Evolutionary conservation across 2,113 vertebrate genomes (phyloP), one percentile per base, ranked within the genome.

Genomic region (Panthera tigris): DNA sequence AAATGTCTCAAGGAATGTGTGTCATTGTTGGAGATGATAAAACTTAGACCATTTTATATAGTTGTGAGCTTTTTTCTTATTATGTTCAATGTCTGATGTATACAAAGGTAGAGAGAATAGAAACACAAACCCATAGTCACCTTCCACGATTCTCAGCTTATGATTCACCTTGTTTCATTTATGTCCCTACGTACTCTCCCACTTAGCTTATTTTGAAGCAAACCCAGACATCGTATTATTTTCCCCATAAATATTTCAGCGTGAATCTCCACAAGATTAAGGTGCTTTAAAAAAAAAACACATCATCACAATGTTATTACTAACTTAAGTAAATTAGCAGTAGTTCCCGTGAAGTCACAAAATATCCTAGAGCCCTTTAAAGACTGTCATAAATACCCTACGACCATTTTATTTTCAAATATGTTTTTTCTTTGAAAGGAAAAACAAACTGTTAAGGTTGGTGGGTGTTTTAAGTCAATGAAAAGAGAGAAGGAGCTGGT

Each of bases 251-350:
- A 41, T 88, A 66, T 76, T 95, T 78, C 21, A 81, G 61, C 63
- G 3, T 12, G 2, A 3, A 6, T 69, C 74, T 84, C 31, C 14
- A 19, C 96, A 81, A 94, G 74, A 87, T 65, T 48, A 92, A 69
- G 52, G 25, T 16, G 41, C 19, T 84, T 88, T 39, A 21, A 33
- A 74, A 16, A 55, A 45, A 39, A 80, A 48, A 85, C 78, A 63
- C 5, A 25, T 31, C 95, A 41, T 11, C n/a, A 89, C 12, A 79
- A 52, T 69, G 41, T 3, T 57, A 21, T 50, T 96, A 73, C 57
- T 81, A 97, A 88, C 74, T 61, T 80, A 91, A 94, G 80, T 92
- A 97, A 92, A 69, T 92, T 57, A 84, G 10, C 31, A 71, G 19
- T 73, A 57, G 86, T 73, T 85, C 15, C 15, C 18, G 33, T 71